Evolutionary conservation across 1,140 invertebrate species (phyloP).

Genomic region (Bombus cullumanus): DNA sequence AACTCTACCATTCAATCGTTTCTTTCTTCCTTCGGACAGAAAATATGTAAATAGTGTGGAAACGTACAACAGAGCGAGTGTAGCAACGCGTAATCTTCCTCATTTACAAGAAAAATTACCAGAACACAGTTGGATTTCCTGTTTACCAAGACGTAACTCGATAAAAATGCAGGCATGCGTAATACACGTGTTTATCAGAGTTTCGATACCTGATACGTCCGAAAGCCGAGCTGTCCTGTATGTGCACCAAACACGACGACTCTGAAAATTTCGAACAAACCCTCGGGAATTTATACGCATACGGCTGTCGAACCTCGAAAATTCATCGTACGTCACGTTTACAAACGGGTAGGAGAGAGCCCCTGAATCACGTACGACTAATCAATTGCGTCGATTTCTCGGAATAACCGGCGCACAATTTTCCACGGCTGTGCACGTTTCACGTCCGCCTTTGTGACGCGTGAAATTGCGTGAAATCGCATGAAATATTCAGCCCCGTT

Average conservation of each 20-base stretch:
- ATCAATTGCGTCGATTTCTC: conserved; percentile 33
- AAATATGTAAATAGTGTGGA: too few relatives aligned
- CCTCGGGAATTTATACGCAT: background rate
- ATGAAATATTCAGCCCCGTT: background rate
- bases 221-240: background rate
- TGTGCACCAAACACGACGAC: background rate
- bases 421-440: background rate
- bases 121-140: background rate
- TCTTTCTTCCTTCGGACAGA: too few relatives aligned
- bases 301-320: background rate
- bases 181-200: conserved; percentile 6
- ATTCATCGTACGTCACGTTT: conserved; percentile 21
- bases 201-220: background rate
- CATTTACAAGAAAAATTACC: background rate
- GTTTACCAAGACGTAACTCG: background rate
- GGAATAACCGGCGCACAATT: background rate
- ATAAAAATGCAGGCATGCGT: conserved; percentile 14
- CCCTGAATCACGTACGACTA: conserved; percentile 14
- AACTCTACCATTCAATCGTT: too few relatives aligned
- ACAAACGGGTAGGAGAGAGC: background rate
- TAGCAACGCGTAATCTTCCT: background rate
- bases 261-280: conserved; percentile 17
- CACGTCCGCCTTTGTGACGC: background rate
- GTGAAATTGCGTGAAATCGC: background rate
- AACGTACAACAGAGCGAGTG: background rate